phyloP scores from a whole-genome alignment of 92 coral and sea anemone genomes.

The Epizoanthus illoricatus region DNA sequence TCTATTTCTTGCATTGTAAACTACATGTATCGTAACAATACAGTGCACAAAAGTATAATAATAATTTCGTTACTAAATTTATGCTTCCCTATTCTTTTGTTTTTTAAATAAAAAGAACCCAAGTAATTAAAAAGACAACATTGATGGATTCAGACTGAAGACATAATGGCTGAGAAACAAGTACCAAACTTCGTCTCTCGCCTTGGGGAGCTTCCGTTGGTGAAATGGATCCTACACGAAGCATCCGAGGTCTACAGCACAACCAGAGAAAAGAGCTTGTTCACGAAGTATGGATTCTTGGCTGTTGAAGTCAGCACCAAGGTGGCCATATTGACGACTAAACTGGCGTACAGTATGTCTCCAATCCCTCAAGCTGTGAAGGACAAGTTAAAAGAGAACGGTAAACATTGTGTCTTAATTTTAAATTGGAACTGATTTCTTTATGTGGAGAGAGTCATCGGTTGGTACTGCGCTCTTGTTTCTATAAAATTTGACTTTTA shows the following conservation, averaged over 20 bases:
- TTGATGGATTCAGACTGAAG: neutral
- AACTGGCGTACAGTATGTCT: conserved; percentile 13
- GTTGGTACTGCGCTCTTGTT: too few species aligned
- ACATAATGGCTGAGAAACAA: conserved; percentile 1
- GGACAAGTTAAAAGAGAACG: conserved; percentile 20
- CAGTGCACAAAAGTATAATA: too few species aligned
- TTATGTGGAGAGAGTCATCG: too few species aligned
- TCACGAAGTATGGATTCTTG: conserved; percentile 14
- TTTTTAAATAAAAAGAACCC: too few species aligned
- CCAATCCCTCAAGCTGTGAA: conserved; percentile 33
- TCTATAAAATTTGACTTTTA: too few species aligned
- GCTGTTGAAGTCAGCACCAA: conserved; percentile 32
- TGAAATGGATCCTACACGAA: conserved; percentile 10
- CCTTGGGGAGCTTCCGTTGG: conserved; percentile 19
- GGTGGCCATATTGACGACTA: neutral
- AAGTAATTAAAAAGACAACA: too few species aligned
- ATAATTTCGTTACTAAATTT: too few species aligned
- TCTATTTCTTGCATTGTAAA: too few species aligned
- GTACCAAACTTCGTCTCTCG: neutral
- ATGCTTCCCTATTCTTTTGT: too few species aligned
- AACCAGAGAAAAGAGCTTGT: conserved; percentile 10
- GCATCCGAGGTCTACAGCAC: conserved; percentile 1
- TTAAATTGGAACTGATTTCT: too few species aligned
- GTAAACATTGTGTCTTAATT: neutral
- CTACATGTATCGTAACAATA: too few species aligned